phyloP scores from a whole-genome alignment of 2,797 vertebrate genomes.

The Microhierax caerulescens region DNA sequence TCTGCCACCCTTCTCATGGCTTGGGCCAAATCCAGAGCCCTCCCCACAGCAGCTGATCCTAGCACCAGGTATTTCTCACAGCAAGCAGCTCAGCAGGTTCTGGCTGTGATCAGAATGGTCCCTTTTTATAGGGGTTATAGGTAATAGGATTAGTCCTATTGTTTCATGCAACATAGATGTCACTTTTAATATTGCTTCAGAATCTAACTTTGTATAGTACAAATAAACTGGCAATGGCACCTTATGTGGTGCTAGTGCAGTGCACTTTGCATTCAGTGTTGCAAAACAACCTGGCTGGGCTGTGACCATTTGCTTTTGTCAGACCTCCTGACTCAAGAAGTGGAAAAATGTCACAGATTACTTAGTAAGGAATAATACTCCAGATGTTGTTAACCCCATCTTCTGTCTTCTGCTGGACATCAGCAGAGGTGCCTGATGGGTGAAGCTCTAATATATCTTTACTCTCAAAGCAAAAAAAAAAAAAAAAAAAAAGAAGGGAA shows the following conservation, averaged over 20 bases:
- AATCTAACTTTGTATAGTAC: not conserved
- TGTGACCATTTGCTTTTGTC: slow-evolving; percentile 25
- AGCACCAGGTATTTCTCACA: not conserved
- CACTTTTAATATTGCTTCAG: not conserved
- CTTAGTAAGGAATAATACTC: slow-evolving; percentile 42
- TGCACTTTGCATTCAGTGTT: not conserved
- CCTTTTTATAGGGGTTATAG: too few relatives aligned
- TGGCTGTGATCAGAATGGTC: not conserved
- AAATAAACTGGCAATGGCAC: not conserved
- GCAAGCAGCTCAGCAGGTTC: not conserved
- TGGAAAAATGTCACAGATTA: slow-evolving; percentile 47
- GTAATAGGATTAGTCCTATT: not conserved
- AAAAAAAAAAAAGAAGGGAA: not conserved
- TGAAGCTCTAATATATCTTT: not conserved
- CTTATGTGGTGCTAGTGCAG: not conserved
- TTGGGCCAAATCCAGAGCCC: not conserved
- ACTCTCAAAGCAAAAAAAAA: not conserved
- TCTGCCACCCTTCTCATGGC: not conserved
- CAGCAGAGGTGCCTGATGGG: not conserved
- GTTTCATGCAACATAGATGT: not conserved
- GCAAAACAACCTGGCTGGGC: slow-evolving; percentile 2
- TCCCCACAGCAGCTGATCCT: not conserved
- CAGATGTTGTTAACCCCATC: slow-evolving; percentile 47
- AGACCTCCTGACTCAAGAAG: slow-evolving; percentile 9
- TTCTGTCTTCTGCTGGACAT: not conserved